Evolutionary conservation across 2,113 vertebrate species (phyloP).

Genomic region (Vireo altiloquus): DNA sequence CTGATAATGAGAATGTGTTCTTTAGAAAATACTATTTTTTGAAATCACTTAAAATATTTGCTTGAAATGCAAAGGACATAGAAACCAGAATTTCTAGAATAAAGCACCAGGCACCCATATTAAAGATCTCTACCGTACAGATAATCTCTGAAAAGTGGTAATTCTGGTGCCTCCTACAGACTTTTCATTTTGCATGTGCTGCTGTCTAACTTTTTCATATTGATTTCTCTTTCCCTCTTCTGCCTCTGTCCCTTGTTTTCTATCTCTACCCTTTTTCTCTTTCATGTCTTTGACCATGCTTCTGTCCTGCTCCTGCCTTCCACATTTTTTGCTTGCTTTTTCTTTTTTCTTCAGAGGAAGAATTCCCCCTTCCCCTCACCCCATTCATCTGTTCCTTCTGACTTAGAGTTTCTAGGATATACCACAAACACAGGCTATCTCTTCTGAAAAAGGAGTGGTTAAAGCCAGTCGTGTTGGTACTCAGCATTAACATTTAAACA

Average conservation of each 20-base stretch:
- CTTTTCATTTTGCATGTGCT: background rate
- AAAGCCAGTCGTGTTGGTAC: background rate
- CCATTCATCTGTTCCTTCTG: background rate
- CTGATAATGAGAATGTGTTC: background rate
- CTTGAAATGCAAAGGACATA: background rate
- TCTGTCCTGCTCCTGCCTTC: background rate
- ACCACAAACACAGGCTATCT: background rate
- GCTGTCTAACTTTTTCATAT: background rate
- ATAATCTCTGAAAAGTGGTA: background rate
- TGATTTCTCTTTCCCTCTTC: background rate
- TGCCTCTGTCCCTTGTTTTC: background rate
- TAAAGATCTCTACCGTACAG: background rate
- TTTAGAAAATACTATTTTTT: background rate
- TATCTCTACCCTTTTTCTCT: background rate
- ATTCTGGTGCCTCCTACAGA: background rate
- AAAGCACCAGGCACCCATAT: background rate
- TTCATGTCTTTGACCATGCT: background rate
- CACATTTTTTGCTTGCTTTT: background rate
- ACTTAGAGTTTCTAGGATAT: background rate
- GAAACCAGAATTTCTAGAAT: background rate
- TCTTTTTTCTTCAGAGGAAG: background rate
- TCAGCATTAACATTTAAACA: conserved; percentile 17
- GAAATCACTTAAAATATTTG: background rate
- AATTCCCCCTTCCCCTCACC: background rate
- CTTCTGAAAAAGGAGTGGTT: background rate